Percentiles rank a stretch among this genome's conserved stretches.
Conservation (phyloP, 2,113 vertebrate species). For the Thryonomys swinderianus region DNA sequence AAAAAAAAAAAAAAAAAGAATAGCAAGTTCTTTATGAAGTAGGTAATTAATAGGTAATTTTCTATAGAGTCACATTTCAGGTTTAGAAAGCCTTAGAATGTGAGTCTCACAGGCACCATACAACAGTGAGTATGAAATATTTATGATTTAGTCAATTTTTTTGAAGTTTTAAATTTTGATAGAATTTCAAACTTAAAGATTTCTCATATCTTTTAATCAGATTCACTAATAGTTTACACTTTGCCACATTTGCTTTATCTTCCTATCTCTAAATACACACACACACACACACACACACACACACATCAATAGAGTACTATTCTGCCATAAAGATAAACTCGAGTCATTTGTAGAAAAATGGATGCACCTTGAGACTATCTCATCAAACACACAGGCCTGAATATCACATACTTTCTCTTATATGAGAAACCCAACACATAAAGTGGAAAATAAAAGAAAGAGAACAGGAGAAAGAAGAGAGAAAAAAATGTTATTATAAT, state of each 20-base stretch:
- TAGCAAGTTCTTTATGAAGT: slow-evolving; percentile 6
- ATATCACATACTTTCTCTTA: neutral
- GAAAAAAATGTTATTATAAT: neutral
- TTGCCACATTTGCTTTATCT: slow-evolving; percentile 3
- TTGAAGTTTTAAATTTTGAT: neutral
- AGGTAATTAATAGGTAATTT: neutral
- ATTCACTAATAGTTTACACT: slow-evolving; percentile 35
- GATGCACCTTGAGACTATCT: neutral
- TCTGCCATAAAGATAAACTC: neutral
- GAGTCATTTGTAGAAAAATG: neutral
- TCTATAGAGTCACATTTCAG: neutral
- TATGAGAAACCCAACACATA: neutral
- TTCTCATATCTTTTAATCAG: neutral
- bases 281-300: neutral
- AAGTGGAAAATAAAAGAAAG: neutral
- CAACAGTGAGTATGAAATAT: neutral
- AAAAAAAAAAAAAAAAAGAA: too few relatives aligned
- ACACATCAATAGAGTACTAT: neutral
- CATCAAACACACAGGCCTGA: neutral
- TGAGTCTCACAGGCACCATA: neutral
- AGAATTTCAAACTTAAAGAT: slow-evolving; percentile 1
- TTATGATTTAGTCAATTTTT: slow-evolving; percentile 2
- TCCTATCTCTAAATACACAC: neutral
- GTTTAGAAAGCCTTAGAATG: neutral
- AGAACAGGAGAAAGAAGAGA: neutral